These are phyloP conservation scores for Toxotes lorentzi DNA, from an alignment of 2,797 vertebrate genomes.

Conservation along the genomic window DNA sequence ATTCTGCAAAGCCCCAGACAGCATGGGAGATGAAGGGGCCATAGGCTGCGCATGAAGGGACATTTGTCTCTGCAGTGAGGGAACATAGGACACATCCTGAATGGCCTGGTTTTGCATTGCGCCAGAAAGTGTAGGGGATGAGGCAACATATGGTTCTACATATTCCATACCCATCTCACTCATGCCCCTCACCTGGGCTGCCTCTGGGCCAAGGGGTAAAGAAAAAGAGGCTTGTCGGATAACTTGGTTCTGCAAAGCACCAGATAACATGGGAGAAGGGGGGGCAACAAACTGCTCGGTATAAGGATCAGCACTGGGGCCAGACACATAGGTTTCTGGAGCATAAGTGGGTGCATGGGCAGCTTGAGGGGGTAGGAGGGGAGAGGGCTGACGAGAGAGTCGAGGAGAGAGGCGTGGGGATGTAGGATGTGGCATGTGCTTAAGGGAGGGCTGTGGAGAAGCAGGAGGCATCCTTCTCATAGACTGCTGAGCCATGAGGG, in stretches of 20 bases:
- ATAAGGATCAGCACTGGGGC: slow-evolving; percentile 55
- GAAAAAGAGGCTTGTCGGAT: slow-evolving; percentile 62
- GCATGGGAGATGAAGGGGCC: slow-evolving; percentile 62
- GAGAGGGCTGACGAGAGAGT: slow-evolving; percentile 75
- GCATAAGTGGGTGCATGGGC: slow-evolving; percentile 46
- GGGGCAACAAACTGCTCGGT: slow-evolving; percentile 51
- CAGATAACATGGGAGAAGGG: slow-evolving; percentile 68
- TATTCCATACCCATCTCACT: slow-evolving; percentile 57
- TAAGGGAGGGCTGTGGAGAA: slow-evolving; percentile 82
- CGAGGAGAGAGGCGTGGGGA: slow-evolving; percentile 73
- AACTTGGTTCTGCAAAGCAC: slow-evolving; percentile 66
- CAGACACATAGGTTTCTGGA: slow-evolving; percentile 45
- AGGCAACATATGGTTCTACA: slow-evolving; percentile 47
- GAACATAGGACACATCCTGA: slow-evolving; percentile 56
- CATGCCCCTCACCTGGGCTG: slow-evolving; percentile 49
- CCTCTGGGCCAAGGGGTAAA: slow-evolving; percentile 56
- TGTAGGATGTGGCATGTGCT: slow-evolving; percentile 69
- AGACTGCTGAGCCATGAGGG: slow-evolving; percentile 77
- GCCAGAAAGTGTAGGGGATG: slow-evolving; percentile 65
- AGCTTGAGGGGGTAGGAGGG: slow-evolving; percentile 33
- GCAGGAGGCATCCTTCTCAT: slow-evolving; percentile 69
- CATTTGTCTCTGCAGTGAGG: slow-evolving; percentile 25
- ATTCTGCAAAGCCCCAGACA: slow-evolving; percentile 72
- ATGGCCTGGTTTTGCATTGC: slow-evolving; percentile 74
- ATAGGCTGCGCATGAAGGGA: slow-evolving; percentile 54